These are phyloP conservation scores for Phaetusa simplex DNA, from an alignment of 2,113 vertebrate genomes.

Conservation along the genomic window DNA sequence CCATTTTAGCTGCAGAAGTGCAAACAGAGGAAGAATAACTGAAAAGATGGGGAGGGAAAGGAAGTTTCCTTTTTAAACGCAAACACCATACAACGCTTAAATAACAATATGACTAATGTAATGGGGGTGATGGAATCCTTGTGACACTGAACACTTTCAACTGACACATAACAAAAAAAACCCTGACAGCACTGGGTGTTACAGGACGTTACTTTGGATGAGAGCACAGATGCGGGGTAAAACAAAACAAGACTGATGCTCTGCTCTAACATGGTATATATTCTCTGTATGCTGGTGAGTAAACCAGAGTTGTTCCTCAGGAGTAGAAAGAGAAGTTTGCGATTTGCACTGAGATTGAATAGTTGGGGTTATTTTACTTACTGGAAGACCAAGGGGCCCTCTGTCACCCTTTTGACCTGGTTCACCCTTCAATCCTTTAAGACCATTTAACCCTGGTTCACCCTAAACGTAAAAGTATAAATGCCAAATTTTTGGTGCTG, in stretches of 20 bases:
- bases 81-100: slow-evolving; percentile 53
- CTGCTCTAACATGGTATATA: not conserved
- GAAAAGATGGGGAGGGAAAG: not conserved
- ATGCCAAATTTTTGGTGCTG: slow-evolving; percentile 80
- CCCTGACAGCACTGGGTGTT: not conserved
- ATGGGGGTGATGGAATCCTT: not conserved
- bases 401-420: slow-evolving; percentile 97
- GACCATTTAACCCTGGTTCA: slow-evolving; percentile 93
- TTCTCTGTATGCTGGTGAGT: slow-evolving; percentile 17
- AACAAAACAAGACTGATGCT: slow-evolving; percentile 25
- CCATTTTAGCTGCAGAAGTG: not conserved
- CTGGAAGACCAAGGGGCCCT: slow-evolving; percentile 97
- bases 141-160: slow-evolving; percentile 20
- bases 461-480: slow-evolving; percentile 87
- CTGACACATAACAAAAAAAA: slow-evolving; percentile 7
- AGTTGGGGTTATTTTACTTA: slow-evolving; percentile 86
- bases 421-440: slow-evolving; percentile 96
- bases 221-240: slow-evolving; percentile 9
- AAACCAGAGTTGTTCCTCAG: slow-evolving; percentile 65
- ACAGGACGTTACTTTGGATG: not conserved
- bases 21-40: not conserved
- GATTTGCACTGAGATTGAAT: slow-evolving; percentile 75
- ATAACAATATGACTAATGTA: slow-evolving; percentile 12
- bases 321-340: slow-evolving; percentile 69
- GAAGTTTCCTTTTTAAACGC: not conserved